Evolutionary conservation across 2,113 vertebrate species (phyloP), one percentile per base, ranked within the genome.

Genomic region (Larimichthys polyactis): DNA sequence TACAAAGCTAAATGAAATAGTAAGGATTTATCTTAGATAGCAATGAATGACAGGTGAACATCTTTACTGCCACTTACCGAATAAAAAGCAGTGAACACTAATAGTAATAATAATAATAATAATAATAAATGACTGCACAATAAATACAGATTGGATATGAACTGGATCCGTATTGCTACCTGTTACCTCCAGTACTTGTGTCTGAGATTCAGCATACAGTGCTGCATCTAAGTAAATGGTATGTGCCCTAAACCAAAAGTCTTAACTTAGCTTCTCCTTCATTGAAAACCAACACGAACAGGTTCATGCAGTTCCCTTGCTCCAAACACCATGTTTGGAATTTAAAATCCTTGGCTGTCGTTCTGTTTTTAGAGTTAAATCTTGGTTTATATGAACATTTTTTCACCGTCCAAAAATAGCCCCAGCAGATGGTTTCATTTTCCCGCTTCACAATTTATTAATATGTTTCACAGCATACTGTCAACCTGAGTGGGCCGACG

Each of bases 251-350:
- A 59, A 65, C 14, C 2, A n/a, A n/a, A 16, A 44, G 58, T 17
- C 46, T 70, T 22, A 44, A 16, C 4, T 78, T 70, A 43, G 46
- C 36, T 36, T 71, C 58, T 32, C 32, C 55, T 79, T 62, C 29
- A 70, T 12, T 78, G 17, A 54, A 78, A 78, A 63, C 11, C 48
- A 71, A 72, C 58, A 65, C 24, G 43, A 65, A 24, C 11, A 10
- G 64, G 24, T 29, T 66, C 6, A 3, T 66, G 29, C 51, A 44
- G 46, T 24, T 32, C 22, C 17, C 40, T 40, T 9, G 11, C n/a
- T 65, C 22, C 48, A 6, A 55, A 69, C 22, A 36, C 22, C 54
- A 68, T 48, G 20, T 83, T 52, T 24, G 15, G 27, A 62, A 63
- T 49, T 62, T 40, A 14, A 84, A 67, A 67, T 27, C 8, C 11